phyloP scores from a whole-genome alignment of 2,113 vertebrate genomes.

The Oncorhynchus tshawytscha region DNA sequence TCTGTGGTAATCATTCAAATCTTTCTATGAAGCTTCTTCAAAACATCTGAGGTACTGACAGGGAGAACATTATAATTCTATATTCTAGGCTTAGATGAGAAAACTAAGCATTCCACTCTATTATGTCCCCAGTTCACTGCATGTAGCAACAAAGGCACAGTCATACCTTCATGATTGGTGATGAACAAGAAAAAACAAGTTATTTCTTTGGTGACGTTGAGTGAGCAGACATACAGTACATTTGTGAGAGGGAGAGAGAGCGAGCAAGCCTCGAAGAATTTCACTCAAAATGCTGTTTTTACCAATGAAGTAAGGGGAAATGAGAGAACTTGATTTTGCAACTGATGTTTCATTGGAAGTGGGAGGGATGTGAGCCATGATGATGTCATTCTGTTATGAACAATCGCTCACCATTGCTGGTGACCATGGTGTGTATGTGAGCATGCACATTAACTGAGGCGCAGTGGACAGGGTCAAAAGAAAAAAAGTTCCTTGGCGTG shows the following conservation, averaged over 20 bases:
- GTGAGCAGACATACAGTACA: background rate
- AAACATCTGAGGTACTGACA: background rate
- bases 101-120: background rate
- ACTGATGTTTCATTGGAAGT: constrained; percentile 61
- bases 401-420: background rate
- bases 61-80: background rate
- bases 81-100: background rate
- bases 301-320: background rate
- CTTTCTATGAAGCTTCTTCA: background rate
- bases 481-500: too few species aligned
- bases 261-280: too few species aligned
- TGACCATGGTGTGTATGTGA: background rate
- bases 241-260: too few species aligned
- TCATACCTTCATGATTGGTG: background rate
- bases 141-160: background rate
- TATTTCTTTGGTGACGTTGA: too few species aligned
- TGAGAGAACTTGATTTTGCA: background rate
- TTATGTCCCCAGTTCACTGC: background rate
- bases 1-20: background rate
- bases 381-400: constrained; percentile 15
- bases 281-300: background rate
- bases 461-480: too few species aligned
- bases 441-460: too few species aligned
- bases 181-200: background rate
- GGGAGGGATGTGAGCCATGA: constrained; percentile 40